phyloP scores from a whole-genome alignment of 2,888 invertebrate genomes.

The Psylliodes chrysocephalus region DNA sequence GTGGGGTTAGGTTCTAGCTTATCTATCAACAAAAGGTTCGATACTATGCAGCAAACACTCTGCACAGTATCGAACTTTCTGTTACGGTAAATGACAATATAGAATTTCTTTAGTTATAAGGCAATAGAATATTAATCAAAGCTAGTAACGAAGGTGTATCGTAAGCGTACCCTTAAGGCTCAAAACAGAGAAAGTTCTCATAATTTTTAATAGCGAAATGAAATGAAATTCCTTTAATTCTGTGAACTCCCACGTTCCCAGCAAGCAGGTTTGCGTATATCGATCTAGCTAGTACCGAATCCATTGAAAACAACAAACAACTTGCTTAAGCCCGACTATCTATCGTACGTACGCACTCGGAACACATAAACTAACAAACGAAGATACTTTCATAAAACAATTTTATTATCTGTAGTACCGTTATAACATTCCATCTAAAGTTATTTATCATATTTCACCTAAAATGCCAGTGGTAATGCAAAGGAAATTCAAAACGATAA shows the following conservation, averaged over 20 bases:
- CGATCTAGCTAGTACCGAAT: no score
- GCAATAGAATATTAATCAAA: no score
- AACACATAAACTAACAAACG: slow-evolving; percentile 9
- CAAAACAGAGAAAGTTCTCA: neutral
- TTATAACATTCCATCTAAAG: slow-evolving; percentile 40
- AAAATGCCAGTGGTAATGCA: slow-evolving; percentile 39
- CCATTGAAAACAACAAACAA: neutral
- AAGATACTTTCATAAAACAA: slow-evolving; percentile 30
- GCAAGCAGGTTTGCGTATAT: neutral
- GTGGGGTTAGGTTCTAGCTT: no score
- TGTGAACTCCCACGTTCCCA: slow-evolving; percentile 2
- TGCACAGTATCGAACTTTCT: no score
- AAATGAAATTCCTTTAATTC: neutral
- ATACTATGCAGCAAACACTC: no score
- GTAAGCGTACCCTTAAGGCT: neutral
- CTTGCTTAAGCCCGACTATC: no score
- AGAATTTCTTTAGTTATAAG: no score
- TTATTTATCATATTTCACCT: slow-evolving; percentile 45
- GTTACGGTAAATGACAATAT: no score
- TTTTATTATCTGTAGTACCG: slow-evolving; percentile 37
- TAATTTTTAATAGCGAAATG: neutral
- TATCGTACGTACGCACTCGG: neutral
- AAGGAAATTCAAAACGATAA: slow-evolving; percentile 43
- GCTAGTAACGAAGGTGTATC: no score
- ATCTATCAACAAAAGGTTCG: no score